Evolutionary conservation across 1,140 invertebrate species (phyloP), one percentile per base, ranked within the genome.

Genomic region (Zaprionus taronus): DNA sequence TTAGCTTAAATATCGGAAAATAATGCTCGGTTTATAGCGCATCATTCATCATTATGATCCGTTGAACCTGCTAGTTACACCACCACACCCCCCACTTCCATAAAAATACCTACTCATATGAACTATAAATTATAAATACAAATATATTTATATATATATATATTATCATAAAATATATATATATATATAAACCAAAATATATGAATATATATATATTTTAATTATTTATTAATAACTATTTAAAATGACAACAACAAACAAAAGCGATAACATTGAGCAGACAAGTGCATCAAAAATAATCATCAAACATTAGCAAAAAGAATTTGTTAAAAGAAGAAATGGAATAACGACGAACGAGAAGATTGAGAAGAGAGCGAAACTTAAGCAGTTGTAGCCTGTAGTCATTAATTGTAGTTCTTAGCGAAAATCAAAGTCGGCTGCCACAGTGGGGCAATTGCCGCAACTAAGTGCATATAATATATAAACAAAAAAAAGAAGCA

Each of bases 401-500:
- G 85, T 90, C 85, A 89, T 89, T 87, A 87, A 87, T 89, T 89
- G 79, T 90, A 90, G 85, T 85, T 90, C 79, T 90, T 89, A 89
- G 85, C 76, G 69, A 87, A 87, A 89, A 89, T 86, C 82, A 79
- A 84, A 84, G 82, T 86, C 82, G 82, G 79, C 73, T 72, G 60
- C 68, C 53, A 15, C 44, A 71, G 47, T 66, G 62, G 68, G 73
- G 72, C 58, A 66, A 41, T 66, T 62, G 72, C 83, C 82, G 82
- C 82, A 90, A 89, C 79, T 84, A 89, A 90, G 84, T 89, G 84
- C 84, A 90, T 89, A 89, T 89, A 90, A 47, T 72, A 61, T 85
- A 85, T 85, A 86, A 70, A 53, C 34, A 61, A 61, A 49, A 49
- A 49, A 44, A 34, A 61, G 65, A 17, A 56, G 17, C 55, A 71